A percentile compares a stretch with the other conserved stretches of the same genome.
phyloP scores from a whole-genome alignment of 2,113 vertebrate species.

The Gymnarchus niloticus region DNA sequence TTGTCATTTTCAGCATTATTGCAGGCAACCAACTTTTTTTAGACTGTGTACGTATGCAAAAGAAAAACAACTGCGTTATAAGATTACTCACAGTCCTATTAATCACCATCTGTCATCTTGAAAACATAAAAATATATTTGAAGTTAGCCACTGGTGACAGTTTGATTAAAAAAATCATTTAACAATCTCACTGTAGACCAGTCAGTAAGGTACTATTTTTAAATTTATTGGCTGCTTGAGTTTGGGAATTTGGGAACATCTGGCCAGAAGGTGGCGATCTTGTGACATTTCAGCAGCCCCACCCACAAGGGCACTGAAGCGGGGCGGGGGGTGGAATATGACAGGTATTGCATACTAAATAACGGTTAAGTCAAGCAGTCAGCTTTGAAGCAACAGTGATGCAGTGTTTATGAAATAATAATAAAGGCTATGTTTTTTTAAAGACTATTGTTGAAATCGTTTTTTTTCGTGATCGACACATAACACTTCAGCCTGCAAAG shows the following conservation, averaged over 20 bases:
- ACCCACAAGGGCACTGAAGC: constrained; percentile 59
- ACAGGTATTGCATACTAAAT: background rate
- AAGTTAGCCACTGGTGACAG: too few relatives aligned
- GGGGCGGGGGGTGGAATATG: constrained; percentile 14
- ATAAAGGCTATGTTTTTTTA: background rate
- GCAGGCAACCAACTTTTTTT: background rate
- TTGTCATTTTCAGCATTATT: background rate
- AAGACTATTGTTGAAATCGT: background rate
- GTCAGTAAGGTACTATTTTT: background rate
- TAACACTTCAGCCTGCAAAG: too few relatives aligned
- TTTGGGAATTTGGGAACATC: constrained; percentile 63
- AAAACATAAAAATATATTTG: background rate
- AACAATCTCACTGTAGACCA: background rate
- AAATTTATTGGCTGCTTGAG: constrained; percentile 26
- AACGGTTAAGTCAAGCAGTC: background rate
- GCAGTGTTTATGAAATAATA: background rate
- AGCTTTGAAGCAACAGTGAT: background rate
- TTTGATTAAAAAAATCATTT: background rate
- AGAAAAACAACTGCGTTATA: background rate
- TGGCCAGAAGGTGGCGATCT: constrained; percentile 78
- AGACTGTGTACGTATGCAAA: background rate
- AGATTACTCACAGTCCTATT: background rate
- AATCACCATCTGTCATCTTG: background rate
- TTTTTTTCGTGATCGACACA: too few relatives aligned
- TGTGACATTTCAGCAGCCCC: constrained; percentile 66